A percentile compares a stretch with the other conserved stretches of the same genome.
These are phyloP conservation scores for Elmis aenea DNA, from an alignment of 2,888 invertebrate species.

Conservation along the genomic window DNA sequence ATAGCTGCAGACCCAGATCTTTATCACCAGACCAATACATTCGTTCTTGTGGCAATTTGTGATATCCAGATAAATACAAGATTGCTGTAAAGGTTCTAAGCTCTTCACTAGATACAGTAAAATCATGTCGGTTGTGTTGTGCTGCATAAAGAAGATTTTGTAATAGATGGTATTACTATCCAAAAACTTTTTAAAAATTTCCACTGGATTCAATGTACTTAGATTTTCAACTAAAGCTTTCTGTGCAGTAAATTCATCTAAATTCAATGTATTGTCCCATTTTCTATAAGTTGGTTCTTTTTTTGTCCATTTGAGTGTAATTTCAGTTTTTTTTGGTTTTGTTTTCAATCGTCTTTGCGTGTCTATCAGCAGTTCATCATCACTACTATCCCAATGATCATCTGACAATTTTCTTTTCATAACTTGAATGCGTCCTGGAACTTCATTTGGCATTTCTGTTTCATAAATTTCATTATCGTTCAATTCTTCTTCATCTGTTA, in stretches of 20 bases:
- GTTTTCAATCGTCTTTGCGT: no score
- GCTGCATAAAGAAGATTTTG: background rate
- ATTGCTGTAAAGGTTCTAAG: constrained; percentile 18
- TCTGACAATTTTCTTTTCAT: no score
- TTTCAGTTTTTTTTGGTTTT: no score
- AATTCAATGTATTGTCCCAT: no score
- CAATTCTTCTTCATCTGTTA: background rate
- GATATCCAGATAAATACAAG: constrained; percentile 30
- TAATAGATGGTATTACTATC: background rate
- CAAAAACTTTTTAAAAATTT: constrained; percentile 7
- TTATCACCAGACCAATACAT: constrained; percentile 33
- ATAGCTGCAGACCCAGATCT: constrained; percentile 29
- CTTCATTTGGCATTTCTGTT: background rate
- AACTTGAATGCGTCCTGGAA: background rate
- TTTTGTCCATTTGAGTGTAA: no score
- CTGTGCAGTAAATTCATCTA: no score
- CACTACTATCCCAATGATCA: background rate
- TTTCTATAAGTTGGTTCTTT: no score
- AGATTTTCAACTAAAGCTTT: background rate
- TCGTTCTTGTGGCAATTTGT: constrained; percentile 30
- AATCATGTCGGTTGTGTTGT: constrained; percentile 2
- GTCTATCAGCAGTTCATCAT: no score
- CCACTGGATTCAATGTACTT: constrained; percentile 11
- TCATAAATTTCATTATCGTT: background rate
- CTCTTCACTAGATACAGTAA: constrained; percentile 6